Evolutionary conservation across 2,888 invertebrate species (phyloP), one percentile per base, ranked within the genome.

Genomic region (Rotaria magnacalcarata): DNA sequence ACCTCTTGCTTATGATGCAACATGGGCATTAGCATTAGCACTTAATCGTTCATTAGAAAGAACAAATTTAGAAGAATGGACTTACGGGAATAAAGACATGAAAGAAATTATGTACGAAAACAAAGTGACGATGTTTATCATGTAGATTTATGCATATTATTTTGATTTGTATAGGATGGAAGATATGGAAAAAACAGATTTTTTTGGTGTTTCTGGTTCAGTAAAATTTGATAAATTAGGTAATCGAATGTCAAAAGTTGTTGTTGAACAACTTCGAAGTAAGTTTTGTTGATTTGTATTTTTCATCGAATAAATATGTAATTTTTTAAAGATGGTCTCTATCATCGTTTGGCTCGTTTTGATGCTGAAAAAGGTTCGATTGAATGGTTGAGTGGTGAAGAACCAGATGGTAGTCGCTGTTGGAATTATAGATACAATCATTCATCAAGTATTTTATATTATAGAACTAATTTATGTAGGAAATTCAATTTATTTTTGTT

Each of bases 1-100:
- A 14, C 99, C 99, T 0, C 92, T 99, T 87, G 99, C 99, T 84
- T 99, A 99, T 91, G 99, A 99, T 92, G 99, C 99, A 19, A 96
- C 99, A 85, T 99, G 99, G 99, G 96, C 98, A 74, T 95, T 98
- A 56, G 98, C 98, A 67, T 92, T 99, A 90, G 96, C 99, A 27
- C 95, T 99, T 90, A 97, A 99, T 92, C 96, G 96, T 92, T 97
- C 98, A 10, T 89, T 89, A 56, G 8, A 80, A 47, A 4, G 80
- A 80, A 47, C 80, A 27, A 54, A 84, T 52, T 34, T 84, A 21
- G 84, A 84, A 54, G 54, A 56, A 54, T 54, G 84, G 80, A 47
- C 47, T 11, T 80, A 84, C 11, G 84, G 54, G 27, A 84, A 84
- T 56, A 24, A 10, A 27, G 14, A 84, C 19, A 54, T 84, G 84